Evolutionary conservation across 1,140 invertebrate genomes (phyloP), one percentile per base, ranked within the genome.

Genomic region (Meloidogyne chitwoodi): DNA sequence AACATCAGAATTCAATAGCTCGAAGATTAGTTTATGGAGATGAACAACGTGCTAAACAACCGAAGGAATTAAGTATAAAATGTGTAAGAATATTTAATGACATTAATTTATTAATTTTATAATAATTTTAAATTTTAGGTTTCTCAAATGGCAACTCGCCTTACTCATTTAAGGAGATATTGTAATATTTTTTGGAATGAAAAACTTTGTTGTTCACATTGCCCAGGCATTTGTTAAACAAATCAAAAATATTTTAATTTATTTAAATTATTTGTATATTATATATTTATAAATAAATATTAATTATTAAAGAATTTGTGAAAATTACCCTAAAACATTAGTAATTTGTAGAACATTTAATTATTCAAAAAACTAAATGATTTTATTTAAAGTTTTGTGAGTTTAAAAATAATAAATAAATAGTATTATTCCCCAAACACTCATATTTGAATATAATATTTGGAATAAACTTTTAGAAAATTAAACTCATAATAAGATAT

Each of bases 141-240:
- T 10, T 73, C 75, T 14, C 75, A 76, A 56, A 85, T 85, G 82
- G 74, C 84, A 38, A 24, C 68, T 16, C 74, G 81, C 44, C 80
- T 82, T 29, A 85, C 84, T 0, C 84, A 85, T 83, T 70, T 85
- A 22, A 70, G 85, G 27, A 72, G 84, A 56, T 85, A 85, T 56
- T 85, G 84, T 64, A 87, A 85, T 19, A 87, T 85, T 41, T 85
- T 85, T 77, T 85, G 85, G 85, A 85, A 85, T 66, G 84, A 81
- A 71, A 85, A 85, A 68, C 75, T 85, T 4, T 85, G 84, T 67
- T 85, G 84, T 61, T 64, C 82, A 11, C 81, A 85, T 73, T 85
- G 84, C 74, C 67, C 75, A 26, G 85, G 82, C 14, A 68, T 85
- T 48, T 85, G 84, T 68, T 85, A n/a, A 56, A 48, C 2, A 48